Percentiles rank a stretch among this genome's conserved stretches.
phyloP scores from a whole-genome alignment of 2,797 vertebrate genomes.

The Oreonectes daqikongensis region DNA sequence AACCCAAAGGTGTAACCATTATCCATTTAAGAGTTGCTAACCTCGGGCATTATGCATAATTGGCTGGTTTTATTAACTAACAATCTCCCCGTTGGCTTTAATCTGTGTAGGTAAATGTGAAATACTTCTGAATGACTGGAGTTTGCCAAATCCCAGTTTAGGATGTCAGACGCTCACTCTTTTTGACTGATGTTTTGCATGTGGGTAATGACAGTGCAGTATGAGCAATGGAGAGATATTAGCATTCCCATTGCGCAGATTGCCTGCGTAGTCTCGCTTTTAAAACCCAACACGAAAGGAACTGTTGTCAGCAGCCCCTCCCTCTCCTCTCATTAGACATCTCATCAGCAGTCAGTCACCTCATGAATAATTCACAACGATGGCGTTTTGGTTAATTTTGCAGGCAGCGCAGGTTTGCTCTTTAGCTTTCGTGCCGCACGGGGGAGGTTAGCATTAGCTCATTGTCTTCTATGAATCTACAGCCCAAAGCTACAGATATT shows the following conservation, averaged over 20 bases:
- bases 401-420: slow-evolving; percentile 61
- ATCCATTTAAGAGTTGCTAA: slow-evolving; percentile 28
- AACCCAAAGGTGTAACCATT: slow-evolving; percentile 22
- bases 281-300: slow-evolving; percentile 46
- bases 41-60: slow-evolving; percentile 30
- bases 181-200: slow-evolving; percentile 20
- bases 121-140: slow-evolving; percentile 26
- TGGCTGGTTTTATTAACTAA: slow-evolving; percentile 26
- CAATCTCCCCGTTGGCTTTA: slow-evolving; percentile 13
- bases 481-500: slow-evolving; percentile 34
- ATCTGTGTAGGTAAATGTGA: slow-evolving; percentile 10
- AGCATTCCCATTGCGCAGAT: slow-evolving; percentile 44
- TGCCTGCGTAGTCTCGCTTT: slow-evolving; percentile 41
- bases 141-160: slow-evolving; percentile 29
- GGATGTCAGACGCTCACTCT: slow-evolving; percentile 35
- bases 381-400: slow-evolving; percentile 56
- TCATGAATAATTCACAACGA: slow-evolving; percentile 73
- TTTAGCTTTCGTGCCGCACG: slow-evolving; percentile 58
- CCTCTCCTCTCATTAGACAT: slow-evolving; percentile 72
- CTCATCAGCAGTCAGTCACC: slow-evolving; percentile 76
- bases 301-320: slow-evolving; percentile 49
- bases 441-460: slow-evolving; percentile 41
- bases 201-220: slow-evolving; percentile 16
- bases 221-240: slow-evolving; percentile 24
- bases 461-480: slow-evolving; percentile 43